Conservation (phyloP, 2,888 invertebrate species). For the Sturmia bella region DNA sequence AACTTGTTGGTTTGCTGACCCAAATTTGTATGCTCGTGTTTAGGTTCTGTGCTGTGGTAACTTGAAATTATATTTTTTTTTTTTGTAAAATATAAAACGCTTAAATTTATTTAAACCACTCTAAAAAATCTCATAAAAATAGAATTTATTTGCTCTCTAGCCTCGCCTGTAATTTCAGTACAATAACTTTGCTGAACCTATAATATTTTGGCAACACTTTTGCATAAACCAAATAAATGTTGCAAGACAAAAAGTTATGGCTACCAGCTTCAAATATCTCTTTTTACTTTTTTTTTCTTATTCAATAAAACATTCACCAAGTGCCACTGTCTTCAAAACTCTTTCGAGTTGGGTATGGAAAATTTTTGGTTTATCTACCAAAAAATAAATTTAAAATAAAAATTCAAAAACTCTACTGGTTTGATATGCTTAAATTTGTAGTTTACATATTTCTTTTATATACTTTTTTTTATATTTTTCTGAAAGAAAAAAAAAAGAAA, state of each 20-base stretch:
- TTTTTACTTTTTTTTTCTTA: slow-evolving; percentile 11
- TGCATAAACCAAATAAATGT: slow-evolving; percentile 5
- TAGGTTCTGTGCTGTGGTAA: no score
- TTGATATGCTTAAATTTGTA: slow-evolving; percentile 68
- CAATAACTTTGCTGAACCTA: neutral
- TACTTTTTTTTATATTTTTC: neutral
- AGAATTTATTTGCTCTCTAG: no score
- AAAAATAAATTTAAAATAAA: neutral
- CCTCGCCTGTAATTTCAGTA: neutral
- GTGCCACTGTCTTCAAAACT: slow-evolving; percentile 64
- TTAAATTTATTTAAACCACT: no score
- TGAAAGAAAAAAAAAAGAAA: slow-evolving; percentile 14
- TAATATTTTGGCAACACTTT: slow-evolving; percentile 34
- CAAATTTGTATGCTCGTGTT: no score
- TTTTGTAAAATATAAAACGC: no score
- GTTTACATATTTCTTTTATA: slow-evolving; percentile 36
- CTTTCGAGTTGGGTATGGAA: slow-evolving; percentile 36
- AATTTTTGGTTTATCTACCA: slow-evolving; percentile 54
- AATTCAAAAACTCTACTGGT: slow-evolving; percentile 59
- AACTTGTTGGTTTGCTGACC: no score
- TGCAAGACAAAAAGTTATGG: slow-evolving; percentile 44
- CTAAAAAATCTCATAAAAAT: no score
- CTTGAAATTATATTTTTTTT: no score
- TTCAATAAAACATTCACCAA: slow-evolving; percentile 67
- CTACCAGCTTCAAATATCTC: slow-evolving; percentile 55